Evolutionary conservation across 2,797 vertebrate genomes (phyloP).

Genomic region (Lemur catta): DNA sequence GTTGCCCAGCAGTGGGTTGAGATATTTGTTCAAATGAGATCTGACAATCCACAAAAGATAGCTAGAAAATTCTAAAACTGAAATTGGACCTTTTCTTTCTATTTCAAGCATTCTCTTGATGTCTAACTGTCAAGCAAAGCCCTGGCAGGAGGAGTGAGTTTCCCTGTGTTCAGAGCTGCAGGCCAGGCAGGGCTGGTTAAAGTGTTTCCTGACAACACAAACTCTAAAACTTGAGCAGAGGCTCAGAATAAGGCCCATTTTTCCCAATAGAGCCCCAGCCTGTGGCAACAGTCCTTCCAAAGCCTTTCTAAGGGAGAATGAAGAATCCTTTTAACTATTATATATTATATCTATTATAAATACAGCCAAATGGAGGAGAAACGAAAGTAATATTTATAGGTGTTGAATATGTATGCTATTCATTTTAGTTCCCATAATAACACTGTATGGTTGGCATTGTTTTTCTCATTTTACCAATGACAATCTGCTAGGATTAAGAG

Average conservation of each 20-base stretch:
- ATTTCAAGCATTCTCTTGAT: background rate
- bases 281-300: background rate
- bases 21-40: slow-evolving; percentile 28
- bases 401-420: background rate
- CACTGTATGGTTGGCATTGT: background rate
- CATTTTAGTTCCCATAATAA: background rate
- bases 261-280: background rate
- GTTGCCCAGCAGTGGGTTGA: background rate
- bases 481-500: background rate
- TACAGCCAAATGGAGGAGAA: background rate
- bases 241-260: background rate
- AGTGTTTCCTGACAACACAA: background rate
- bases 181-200: background rate
- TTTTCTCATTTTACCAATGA: slow-evolving; percentile 29
- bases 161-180: background rate
- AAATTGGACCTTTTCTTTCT: background rate
- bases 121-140: background rate
- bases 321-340: background rate
- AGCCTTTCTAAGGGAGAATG: background rate
- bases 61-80: slow-evolving; percentile 11
- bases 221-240: background rate
- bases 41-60: slow-evolving; percentile 14
- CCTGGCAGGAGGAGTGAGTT: background rate
- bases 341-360: background rate
- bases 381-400: background rate